Conservation (phyloP, 2,888 invertebrate genomes). For the Rotaria sp. region DNA sequence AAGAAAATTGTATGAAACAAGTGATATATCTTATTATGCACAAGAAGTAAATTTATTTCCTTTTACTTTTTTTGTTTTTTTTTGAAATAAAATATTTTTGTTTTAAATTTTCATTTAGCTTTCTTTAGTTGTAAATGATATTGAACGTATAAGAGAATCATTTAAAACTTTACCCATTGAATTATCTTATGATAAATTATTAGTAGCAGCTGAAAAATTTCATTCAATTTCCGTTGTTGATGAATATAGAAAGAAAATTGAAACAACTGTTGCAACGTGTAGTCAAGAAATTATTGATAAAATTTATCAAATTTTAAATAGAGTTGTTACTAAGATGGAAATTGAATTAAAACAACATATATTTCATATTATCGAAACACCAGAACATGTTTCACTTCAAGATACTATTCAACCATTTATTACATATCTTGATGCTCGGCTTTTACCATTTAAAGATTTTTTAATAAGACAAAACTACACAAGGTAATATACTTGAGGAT, state of each 20-base stretch:
- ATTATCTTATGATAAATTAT: conserved; percentile 62
- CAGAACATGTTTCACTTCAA: not conserved
- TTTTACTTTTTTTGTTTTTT: too few relatives aligned
- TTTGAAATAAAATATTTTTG: not conserved
- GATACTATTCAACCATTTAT: not conserved
- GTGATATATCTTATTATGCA: not conserved
- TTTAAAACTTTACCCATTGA: conserved; percentile 74
- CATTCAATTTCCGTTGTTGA: not conserved
- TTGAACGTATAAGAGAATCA: conserved; percentile 83
- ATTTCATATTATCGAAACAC: conserved; percentile 26
- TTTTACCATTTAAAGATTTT: not conserved
- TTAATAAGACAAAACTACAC: not conserved
- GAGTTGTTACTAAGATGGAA: not conserved
- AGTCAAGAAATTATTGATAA: not conserved
- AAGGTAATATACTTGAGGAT: not conserved
- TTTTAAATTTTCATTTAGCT: conserved; percentile 61
- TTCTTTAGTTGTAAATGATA: conserved; percentile 83
- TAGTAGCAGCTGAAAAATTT: conserved; percentile 23
- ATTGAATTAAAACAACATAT: not conserved
- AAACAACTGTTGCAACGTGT: conserved; percentile 9
- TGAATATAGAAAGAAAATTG: conserved; percentile 20
- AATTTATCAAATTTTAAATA: not conserved
- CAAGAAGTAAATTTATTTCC: not conserved
- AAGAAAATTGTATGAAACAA: not conserved
- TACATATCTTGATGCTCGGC: not conserved